Conservation (phyloP, 2,797 vertebrate species). For the Austrolebias charrua region DNA sequence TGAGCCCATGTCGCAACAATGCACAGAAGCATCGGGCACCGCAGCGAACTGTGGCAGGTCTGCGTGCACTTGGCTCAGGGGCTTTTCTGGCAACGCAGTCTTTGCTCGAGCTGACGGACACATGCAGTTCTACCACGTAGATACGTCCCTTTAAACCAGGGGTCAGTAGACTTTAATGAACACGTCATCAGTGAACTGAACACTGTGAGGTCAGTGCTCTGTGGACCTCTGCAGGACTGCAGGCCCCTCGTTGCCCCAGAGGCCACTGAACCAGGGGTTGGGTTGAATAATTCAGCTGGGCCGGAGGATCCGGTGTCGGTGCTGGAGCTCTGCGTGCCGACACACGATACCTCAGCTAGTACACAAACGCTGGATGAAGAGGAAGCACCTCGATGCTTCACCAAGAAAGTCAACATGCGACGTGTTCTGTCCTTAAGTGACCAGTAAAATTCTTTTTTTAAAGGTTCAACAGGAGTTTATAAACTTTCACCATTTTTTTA, state of each 20-base stretch:
- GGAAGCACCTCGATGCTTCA: constrained; percentile 12
- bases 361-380: background rate
- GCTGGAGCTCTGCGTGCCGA: constrained; percentile 70
- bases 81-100: constrained; percentile 53
- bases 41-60: constrained; percentile 37
- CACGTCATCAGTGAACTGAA: background rate
- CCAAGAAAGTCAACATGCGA: background rate
- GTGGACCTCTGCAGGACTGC: background rate
- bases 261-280: constrained; percentile 72
- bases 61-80: constrained; percentile 69
- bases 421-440: background rate
- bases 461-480: too few species aligned
- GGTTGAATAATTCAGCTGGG: constrained; percentile 90
- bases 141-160: background rate
- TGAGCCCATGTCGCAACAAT: constrained; percentile 57
- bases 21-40: constrained; percentile 39
- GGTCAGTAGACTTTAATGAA: background rate
- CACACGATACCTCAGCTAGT: constrained; percentile 47
- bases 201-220: constrained; percentile 30
- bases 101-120: constrained; percentile 33
- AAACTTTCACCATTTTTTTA: background rate
- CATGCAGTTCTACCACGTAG: background rate
- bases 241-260: constrained; percentile 14
- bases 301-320: constrained; percentile 77
- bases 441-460: background rate